Base-by-base conservation (phyloP, 2,113 vertebrate genomes). In the Chiloscyllium plagiosum region DNA sequence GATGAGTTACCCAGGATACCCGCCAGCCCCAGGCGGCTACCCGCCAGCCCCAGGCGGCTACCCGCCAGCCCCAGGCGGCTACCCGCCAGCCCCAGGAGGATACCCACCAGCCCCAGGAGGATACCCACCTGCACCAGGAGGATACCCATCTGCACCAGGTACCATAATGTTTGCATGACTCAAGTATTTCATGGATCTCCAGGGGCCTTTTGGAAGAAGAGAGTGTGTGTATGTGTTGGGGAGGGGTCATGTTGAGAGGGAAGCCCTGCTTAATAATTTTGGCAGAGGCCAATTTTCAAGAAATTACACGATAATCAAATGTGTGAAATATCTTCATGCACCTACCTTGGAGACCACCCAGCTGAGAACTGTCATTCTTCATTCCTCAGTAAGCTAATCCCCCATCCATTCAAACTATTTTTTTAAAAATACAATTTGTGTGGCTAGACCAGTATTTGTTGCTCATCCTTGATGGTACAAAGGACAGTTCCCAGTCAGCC, bases 1-100 rank as follows among this genome's bases (percentile, higher is more conserved):
- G 24, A 95, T 95, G 94, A 95, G 94, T 13, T 95, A 95, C 37
- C 94, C 94, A 0, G 94, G 94, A 5, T 95, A 95, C 4, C 89
- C 89, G 33, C 33, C 33, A 3, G 29, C 37, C 0, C 89, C 33
- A 10, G 89, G 89, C 10, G 61, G 56, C 0, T 93, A 37, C 8
- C 89, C 61, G 2, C 89, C 61, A 8, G 33, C 56, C 0, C 89
- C 56, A 7, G 89, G 56, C 20, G 61, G 29, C 2, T 92, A n/a
- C 6, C 89, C 89, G 5, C 89, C 56, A 2, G 17, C 56, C 4
- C n/a, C 13, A 42, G 78, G 76, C 0, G 86, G 85, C 1, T 87
- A 87, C 37, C 85, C 19, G 0, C 24, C 47, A 26, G 37, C 83
- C 0, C 24, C 22, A 72, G 70, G 70, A 1, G 83, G 83, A 2